Conservation (phyloP, 2,797 vertebrate genomes). For the Pangasius macronema region DNA sequence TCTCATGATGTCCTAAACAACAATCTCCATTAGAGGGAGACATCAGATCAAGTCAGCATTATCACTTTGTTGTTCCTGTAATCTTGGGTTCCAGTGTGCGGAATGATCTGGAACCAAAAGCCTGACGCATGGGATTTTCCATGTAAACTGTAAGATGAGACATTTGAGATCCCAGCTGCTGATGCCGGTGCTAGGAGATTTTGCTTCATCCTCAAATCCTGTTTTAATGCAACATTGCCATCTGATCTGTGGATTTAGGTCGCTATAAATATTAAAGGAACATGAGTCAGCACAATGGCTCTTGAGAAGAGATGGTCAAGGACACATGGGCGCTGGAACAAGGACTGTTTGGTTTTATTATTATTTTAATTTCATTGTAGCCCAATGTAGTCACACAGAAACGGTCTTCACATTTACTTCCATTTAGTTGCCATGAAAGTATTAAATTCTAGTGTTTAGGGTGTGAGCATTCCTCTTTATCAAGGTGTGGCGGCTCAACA, state of each 20-base stretch:
- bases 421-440: background rate
- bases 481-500: conserved; percentile 40
- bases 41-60: conserved; percentile 36
- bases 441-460: conserved; percentile 1
- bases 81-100: background rate
- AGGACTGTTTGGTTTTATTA: background rate
- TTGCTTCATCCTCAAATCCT: conserved; percentile 52
- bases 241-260: conserved; percentile 43
- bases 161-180: conserved; percentile 69
- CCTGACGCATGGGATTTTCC: conserved; percentile 34
- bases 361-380: background rate
- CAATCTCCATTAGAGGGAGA: conserved; percentile 70
- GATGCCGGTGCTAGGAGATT: background rate
- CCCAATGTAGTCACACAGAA: background rate
- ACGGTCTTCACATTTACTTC: conserved; percentile 3
- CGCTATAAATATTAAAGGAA: conserved; percentile 25
- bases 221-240: conserved; percentile 55
- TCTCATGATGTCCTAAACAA: conserved; percentile 3
- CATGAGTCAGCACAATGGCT: conserved; percentile 22
- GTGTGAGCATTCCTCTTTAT: conserved; percentile 50
- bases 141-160: conserved; percentile 48
- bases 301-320: conserved; percentile 18
- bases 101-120: conserved; percentile 11
- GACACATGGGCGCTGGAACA: background rate
- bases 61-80: background rate